Evolutionary conservation across 2,888 invertebrate species (phyloP), one percentile per base, ranked within the genome.

Genomic region (Drosophila pullipes): DNA sequence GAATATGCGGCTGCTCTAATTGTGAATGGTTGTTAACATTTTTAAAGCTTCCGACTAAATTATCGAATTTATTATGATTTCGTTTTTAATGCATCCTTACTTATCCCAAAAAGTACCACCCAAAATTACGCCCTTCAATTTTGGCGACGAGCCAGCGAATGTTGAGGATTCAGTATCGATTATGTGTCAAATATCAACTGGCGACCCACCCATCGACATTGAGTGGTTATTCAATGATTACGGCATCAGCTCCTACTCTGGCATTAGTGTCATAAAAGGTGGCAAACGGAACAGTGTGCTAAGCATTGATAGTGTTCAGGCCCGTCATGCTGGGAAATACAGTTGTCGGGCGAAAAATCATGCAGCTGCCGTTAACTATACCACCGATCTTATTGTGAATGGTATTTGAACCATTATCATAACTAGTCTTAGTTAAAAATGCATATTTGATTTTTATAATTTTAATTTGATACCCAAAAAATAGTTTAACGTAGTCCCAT

Each of bases 101-200:
- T 44, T 52, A 22, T 50, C 39, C 18, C 54, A 28, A 13, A 47
- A 78, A 83, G 82, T 83, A 30, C 82, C 82, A 11, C 82, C 82
- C 47, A 96, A 96, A 94, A 95, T 96, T 90, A 95, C 95, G 90
- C 96, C 96, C 83, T 97, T 97, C 93, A 94, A 95, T 84, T 97
- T 97, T 92, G 97, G 96, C 86, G 96, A 96, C 83, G 95, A 95
- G 84, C 95, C 96, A 67, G 95, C 95, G 83, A 96, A 96, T 93
- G 95, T 95, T 78, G 96, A 96, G 78, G 96, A 96, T 92, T 95
- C 95, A 83, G 95, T 96, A 69, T 96, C 95, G 76, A 94, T 96
- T 72, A 95, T 95, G 80, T 97, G 97, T 93, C 95, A 96, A 52
- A 95, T 96, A 81, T 94, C 96, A 65, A 95, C 96, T 85, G 97